Evolutionary conservation across 2,113 vertebrate genomes (phyloP).

Genomic region (Caloenas nicobarica): DNA sequence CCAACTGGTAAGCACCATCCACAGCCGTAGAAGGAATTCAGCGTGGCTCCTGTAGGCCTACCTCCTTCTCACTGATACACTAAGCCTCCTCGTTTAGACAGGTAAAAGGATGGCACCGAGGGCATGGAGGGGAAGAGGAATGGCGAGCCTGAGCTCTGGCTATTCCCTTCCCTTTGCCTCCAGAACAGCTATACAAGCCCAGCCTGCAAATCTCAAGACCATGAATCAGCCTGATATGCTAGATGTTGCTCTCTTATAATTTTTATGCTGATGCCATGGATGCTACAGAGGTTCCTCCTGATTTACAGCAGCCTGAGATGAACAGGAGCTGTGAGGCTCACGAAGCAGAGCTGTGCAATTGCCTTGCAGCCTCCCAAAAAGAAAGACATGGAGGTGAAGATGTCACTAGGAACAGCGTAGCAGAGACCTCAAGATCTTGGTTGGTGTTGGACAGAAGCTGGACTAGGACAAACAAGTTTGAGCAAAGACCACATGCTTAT

Average conservation of each 20-base stretch:
- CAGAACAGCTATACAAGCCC: neutral
- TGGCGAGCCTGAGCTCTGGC: neutral
- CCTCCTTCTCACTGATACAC: neutral
- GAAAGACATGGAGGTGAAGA: neutral
- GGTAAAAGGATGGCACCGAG: neutral
- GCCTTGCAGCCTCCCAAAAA: neutral
- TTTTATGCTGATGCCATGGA: neutral
- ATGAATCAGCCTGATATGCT: neutral
- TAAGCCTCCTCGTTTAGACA: neutral
- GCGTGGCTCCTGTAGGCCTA: rapidly evolving
- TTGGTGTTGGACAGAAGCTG: neutral
- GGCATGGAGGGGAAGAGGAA: neutral
- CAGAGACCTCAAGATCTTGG: neutral
- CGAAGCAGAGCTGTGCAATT: rapidly evolving
- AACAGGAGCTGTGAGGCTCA: neutral
- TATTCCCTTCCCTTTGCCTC: neutral
- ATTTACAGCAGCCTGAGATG: neutral
- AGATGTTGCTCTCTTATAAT: neutral
- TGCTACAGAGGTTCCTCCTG: neutral
- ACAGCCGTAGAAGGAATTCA: neutral
- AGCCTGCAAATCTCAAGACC: neutral
- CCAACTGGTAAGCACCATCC: neutral
- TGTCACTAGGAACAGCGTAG: neutral
- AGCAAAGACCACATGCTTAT: rapidly evolving
- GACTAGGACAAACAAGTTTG: neutral